Evolutionary conservation across 2,113 vertebrate genomes (phyloP).

Genomic region (Hippopotamus amphibius): DNA sequence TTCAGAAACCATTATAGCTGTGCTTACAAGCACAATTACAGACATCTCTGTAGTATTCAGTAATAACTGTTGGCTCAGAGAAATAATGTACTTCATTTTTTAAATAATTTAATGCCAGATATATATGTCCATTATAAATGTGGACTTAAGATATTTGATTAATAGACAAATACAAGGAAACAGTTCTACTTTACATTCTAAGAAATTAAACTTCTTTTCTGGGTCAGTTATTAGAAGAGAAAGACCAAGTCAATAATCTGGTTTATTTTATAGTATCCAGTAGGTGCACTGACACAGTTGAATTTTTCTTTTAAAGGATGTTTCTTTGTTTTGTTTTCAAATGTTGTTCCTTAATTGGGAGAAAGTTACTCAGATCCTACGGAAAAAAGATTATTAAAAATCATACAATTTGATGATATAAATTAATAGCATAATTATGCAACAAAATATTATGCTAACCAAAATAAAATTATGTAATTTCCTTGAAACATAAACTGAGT

Average conservation of each 20-base stretch:
- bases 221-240: background rate
- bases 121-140: background rate
- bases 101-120: slow-evolving; percentile 27
- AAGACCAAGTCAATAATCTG: background rate
- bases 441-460: too few relatives aligned
- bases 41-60: background rate
- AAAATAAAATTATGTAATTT: too few relatives aligned
- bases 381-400: slow-evolving; percentile 8
- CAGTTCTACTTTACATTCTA: background rate
- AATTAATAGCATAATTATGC: too few relatives aligned
- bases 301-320: slow-evolving; percentile 18
- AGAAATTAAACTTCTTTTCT: background rate
- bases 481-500: too few relatives aligned
- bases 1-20: slow-evolving; percentile 45
- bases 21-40: background rate
- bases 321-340: background rate
- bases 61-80: background rate
- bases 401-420: background rate
- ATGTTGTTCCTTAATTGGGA: background rate
- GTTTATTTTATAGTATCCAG: background rate
- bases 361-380: background rate
- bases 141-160: background rate
- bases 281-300: background rate
- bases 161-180: background rate
- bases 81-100: slow-evolving; percentile 51